Base-by-base conservation (phyloP, 2,888 invertebrate species). In the Aphodius granarius region DNA sequence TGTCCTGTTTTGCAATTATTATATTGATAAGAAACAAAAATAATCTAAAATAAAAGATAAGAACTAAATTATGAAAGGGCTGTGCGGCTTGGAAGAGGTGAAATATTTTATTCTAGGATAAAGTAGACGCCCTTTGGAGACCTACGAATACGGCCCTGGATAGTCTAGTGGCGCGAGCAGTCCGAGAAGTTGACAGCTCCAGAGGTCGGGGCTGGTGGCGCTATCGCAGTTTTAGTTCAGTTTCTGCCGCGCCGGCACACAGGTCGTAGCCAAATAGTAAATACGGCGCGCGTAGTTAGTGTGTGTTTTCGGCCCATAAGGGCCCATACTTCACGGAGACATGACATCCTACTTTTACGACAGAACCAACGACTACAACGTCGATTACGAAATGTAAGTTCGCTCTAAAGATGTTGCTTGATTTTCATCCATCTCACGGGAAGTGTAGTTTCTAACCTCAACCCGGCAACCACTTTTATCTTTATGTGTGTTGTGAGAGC, bases 301-400 rank as follows among this genome's bases (percentile, higher is more conserved):
- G 83, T 80, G 83, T 84, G 82, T 81, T 66, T 63, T 80, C 80
- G 82, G 82, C 83, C 83, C 82, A 78, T 78, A 80, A 82, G 84
- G 83, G 82, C 83, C 79, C 82, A 80, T 80, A 20, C 19, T 21
- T 75, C 79, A 78, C 80, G 84, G 86, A 43, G 43, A 84, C 84
- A 86, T 86, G 86, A 84, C 84, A 80, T 82, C 83, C 77, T 84
- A 82, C 78, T 85, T 83, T 78, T 80, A 80, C 72, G 80, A 80
- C 74, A 80, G 80, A 73, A 73, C 68, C 68, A 19, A 68, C n/a
- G 68, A 78, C 63, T 78, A 80, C 70, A 78, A 76, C 78, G 78
- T 81, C 66, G 83, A 82, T 74, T 77, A 81, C 72, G 83, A 84
- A 75, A 75, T 81, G 84, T 85, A 83, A 83, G 84, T 84, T 62